Evolutionary conservation across 2,888 invertebrate genomes (phyloP).

Genomic region (Agrypnus murinus): DNA sequence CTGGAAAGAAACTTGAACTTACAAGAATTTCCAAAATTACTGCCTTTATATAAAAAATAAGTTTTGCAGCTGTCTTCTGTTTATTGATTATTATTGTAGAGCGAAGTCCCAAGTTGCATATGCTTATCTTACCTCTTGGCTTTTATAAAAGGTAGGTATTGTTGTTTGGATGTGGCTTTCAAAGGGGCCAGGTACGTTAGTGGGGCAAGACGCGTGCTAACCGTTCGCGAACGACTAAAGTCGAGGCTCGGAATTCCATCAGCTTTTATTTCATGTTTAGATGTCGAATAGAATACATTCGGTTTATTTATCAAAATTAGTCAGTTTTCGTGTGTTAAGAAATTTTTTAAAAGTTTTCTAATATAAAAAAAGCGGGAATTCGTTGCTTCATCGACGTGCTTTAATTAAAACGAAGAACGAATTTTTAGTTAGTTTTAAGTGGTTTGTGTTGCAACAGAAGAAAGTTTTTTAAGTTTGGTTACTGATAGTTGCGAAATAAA

Average conservation of each 20-base stretch:
- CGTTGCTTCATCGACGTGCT: background rate
- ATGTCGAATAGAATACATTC: slow-evolving; percentile 54
- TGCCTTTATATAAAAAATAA: too few relatives aligned
- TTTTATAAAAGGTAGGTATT: slow-evolving; percentile 44
- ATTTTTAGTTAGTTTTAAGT: slow-evolving; percentile 12
- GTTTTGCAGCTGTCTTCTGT: background rate
- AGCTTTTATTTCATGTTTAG: slow-evolving; percentile 62
- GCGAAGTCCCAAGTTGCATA: slow-evolving; percentile 33
- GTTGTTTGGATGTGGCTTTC: slow-evolving; percentile 41
- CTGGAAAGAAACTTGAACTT: too few relatives aligned
- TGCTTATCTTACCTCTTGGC: slow-evolving; percentile 40
- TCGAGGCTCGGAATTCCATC: slow-evolving; percentile 65
- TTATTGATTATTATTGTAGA: slow-evolving; percentile 16
- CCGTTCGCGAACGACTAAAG: slow-evolving; percentile 63
- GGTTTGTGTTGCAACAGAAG: slow-evolving; percentile 20
- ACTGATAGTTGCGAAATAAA: slow-evolving; percentile 4
- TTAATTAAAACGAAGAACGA: background rate
- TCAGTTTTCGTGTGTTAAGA: slow-evolving; percentile 1
- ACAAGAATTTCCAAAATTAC: too few relatives aligned
- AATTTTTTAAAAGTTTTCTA: background rate
- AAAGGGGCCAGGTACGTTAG: slow-evolving; percentile 63
- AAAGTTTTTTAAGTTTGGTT: slow-evolving; percentile 11
- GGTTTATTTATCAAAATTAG: slow-evolving; percentile 29
- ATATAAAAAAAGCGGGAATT: background rate
- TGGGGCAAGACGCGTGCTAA: slow-evolving; percentile 62